Percentiles rank a stretch among this genome's conserved stretches.
Conservation (phyloP, 2,113 vertebrate genomes). For the Catharus fuscescens region DNA sequence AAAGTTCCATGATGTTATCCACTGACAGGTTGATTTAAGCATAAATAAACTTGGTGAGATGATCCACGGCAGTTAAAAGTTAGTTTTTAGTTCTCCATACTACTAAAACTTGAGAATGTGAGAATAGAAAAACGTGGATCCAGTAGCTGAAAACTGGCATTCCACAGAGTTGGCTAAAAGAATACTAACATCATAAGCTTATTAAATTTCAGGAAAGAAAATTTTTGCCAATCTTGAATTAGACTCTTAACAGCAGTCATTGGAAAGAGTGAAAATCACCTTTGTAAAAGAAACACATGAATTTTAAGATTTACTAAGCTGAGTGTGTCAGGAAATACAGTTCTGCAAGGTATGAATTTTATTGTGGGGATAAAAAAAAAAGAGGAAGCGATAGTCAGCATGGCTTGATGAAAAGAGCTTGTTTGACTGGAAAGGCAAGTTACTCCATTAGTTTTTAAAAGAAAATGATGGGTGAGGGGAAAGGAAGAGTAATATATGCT, state of each 20-base stretch:
- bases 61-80: not conserved
- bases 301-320: not conserved
- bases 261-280: constrained; percentile 2
- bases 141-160: not conserved
- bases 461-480: fast-evolving
- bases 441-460: not conserved
- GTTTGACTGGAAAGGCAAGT: not conserved
- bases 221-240: not conserved
- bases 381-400: not conserved
- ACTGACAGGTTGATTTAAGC: not conserved
- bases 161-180: not conserved
- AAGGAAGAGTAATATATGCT: not conserved
- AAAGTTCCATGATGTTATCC: not conserved
- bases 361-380: not conserved
- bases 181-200: not conserved
- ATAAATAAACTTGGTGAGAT: not conserved
- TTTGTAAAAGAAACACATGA: not conserved
- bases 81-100: not conserved
- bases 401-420: not conserved
- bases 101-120: constrained; percentile 32
- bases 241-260: not conserved
- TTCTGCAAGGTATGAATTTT: not conserved
- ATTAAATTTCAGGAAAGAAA: not conserved
- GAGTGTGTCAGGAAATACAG: not conserved
- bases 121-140: not conserved